A percentile compares a stretch with the other conserved stretches of the same genome.
These are phyloP conservation scores for Erethizon dorsatum DNA, from an alignment of 2,797 vertebrate genomes.

Conservation along the genomic window DNA sequence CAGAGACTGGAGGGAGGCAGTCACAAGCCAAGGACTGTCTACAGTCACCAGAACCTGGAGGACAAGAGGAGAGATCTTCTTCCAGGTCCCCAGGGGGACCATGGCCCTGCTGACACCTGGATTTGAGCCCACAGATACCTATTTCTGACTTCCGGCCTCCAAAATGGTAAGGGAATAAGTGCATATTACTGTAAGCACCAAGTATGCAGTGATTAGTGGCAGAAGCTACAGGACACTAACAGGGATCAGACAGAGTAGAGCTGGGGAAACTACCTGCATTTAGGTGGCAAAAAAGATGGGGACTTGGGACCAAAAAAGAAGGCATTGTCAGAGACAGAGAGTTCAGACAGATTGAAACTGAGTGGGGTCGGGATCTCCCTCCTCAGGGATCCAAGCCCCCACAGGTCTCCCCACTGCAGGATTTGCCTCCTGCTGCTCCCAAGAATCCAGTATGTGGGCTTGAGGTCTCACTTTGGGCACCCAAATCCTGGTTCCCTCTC, in stretches of 20 bases:
- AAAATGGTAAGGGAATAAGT: background rate
- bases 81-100: too few species aligned
- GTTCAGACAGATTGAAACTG: too few species aligned
- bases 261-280: background rate
- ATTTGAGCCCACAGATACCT: too few species aligned
- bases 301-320: background rate
- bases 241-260: background rate
- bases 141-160: background rate
- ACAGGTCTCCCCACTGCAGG: background rate
- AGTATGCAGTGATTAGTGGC: fast-evolving
- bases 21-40: background rate
- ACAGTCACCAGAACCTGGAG: background rate
- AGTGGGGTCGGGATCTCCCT: fast-evolving
- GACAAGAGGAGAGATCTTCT: background rate
- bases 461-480: fast-evolving
- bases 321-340: background rate
- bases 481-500: background rate
- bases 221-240: background rate
- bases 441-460: fast-evolving
- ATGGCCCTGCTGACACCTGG: background rate
- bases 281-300: background rate
- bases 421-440: background rate
- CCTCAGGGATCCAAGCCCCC: fast-evolving
- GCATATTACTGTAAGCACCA: background rate
- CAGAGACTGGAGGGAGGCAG: background rate